These are phyloP conservation scores for Eumeta japonica DNA, from an alignment of 1,140 invertebrate genomes.

Conservation along the genomic window DNA sequence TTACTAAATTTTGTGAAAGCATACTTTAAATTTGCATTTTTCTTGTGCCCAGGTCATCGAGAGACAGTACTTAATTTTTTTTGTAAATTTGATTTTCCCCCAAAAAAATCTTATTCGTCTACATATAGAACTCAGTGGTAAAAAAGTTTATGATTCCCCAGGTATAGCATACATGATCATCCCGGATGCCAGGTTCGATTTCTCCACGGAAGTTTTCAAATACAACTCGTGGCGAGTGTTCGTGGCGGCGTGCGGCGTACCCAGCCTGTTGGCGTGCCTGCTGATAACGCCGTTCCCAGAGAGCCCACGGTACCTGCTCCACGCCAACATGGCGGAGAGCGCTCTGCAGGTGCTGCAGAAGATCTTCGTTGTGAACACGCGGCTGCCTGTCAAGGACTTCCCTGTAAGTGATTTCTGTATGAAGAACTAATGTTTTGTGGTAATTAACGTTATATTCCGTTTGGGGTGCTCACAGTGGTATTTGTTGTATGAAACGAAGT, in stretches of 20 bases:
- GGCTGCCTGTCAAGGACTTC: slow-evolving; percentile 46
- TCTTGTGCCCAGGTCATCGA: too few species aligned
- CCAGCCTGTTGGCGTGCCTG: slow-evolving; percentile 64
- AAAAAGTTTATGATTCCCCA: too few species aligned
- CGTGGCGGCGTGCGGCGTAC: slow-evolving; percentile 65
- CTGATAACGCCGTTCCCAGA: slow-evolving; percentile 73
- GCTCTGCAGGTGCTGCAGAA: slow-evolving; percentile 54
- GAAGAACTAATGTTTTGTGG: not conserved
- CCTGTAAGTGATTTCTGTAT: slow-evolving; percentile 48
- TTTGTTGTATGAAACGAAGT: not conserved
- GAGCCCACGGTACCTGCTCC: slow-evolving; percentile 65
- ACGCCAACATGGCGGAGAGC: slow-evolving; percentile 51
- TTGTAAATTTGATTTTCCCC: too few species aligned
- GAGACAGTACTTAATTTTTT: too few species aligned
- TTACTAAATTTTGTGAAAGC: too few species aligned
- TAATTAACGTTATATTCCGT: not conserved
- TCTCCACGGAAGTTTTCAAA: slow-evolving; percentile 39
- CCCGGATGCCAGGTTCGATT: slow-evolving; percentile 39
- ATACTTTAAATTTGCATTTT: too few species aligned
- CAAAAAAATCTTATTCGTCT: too few species aligned
- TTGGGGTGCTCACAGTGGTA: not conserved
- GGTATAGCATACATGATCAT: slow-evolving; percentile 58
- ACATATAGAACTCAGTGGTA: too few species aligned
- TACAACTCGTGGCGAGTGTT: slow-evolving; percentile 75
- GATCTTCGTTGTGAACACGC: slow-evolving; percentile 59